Conservation (phyloP, 2,113 vertebrate species). For the Macrotus californicus region DNA sequence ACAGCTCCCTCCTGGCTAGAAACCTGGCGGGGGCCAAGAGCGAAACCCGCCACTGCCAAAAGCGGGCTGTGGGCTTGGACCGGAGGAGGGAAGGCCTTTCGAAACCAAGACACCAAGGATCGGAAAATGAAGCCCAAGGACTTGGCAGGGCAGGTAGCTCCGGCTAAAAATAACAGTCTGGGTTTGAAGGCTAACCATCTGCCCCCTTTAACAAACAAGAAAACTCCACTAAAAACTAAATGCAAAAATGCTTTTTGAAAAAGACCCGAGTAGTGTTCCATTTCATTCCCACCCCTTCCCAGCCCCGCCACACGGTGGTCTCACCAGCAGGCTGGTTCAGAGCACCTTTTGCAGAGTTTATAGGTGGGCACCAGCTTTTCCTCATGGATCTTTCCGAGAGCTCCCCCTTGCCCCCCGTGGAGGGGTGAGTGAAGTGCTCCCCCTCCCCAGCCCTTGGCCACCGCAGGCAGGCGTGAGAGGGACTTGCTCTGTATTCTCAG, state of each 20-base stretch:
- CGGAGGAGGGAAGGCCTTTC: background rate
- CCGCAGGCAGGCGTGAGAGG: background rate
- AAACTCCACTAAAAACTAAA: background rate
- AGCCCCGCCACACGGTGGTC: rapidly evolving
- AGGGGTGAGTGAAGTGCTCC: background rate
- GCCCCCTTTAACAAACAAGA: background rate
- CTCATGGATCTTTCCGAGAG: background rate
- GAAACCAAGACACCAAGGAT: background rate
- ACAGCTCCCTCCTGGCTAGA: background rate
- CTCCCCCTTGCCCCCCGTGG: rapidly evolving
- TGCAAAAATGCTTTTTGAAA: background rate
- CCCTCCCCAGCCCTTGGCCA: background rate
- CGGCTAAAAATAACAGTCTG: conserved; percentile 2
- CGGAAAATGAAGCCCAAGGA: background rate
- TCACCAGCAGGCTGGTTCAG: background rate
- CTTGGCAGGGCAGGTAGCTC: background rate
- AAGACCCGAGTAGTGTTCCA: background rate
- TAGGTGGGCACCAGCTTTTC: rapidly evolving
- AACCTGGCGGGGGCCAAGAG: background rate
- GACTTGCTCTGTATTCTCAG: rapidly evolving
- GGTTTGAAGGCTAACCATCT: background rate
- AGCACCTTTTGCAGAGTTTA: background rate
- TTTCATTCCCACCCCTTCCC: background rate
- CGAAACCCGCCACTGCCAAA: background rate
- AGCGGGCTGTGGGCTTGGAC: background rate